Conservation (phyloP, 2,797 vertebrate species). For the Micrastur ruficollis region DNA sequence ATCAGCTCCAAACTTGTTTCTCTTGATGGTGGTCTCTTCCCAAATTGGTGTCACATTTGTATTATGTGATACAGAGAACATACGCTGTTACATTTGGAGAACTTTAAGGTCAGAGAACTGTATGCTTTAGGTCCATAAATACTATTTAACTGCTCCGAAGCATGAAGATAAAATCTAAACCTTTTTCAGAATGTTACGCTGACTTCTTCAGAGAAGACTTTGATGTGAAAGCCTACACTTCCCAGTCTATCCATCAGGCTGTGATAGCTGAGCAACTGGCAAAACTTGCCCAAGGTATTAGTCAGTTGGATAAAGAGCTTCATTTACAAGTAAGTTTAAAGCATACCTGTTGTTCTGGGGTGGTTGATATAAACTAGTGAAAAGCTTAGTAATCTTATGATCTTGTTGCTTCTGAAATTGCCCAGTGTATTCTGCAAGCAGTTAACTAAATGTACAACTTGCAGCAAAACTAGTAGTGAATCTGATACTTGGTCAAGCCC, state of each 20-base stretch:
- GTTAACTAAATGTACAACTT: not conserved
- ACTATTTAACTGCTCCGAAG: not conserved
- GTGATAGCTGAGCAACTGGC: constrained; percentile 93
- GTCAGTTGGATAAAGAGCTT: constrained; percentile 95
- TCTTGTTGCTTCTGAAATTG: not conserved
- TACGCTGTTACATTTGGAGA: accelerated
- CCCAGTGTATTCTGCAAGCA: not conserved
- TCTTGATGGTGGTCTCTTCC: not conserved
- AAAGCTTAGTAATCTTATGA: not conserved
- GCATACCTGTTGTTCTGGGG: not conserved
- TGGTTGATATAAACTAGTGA: not conserved
- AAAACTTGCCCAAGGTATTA: constrained; percentile 93
- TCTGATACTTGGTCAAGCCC: not conserved
- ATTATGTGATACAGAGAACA: accelerated
- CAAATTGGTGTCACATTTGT: not conserved
- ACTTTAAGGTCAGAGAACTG: not conserved
- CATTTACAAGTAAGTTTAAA: constrained; percentile 86
- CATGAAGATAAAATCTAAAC: not conserved
- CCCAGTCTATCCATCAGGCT: constrained; percentile 92
- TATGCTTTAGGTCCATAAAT: not conserved
- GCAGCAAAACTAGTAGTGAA: not conserved
- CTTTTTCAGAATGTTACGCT: constrained; percentile 83
- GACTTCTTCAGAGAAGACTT: constrained; percentile 91
- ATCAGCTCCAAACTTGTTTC: not conserved
- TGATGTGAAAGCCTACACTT: constrained; percentile 93